Evolutionary conservation across 2,888 invertebrate species (phyloP).

Genomic region (Teleiodes luculella): DNA sequence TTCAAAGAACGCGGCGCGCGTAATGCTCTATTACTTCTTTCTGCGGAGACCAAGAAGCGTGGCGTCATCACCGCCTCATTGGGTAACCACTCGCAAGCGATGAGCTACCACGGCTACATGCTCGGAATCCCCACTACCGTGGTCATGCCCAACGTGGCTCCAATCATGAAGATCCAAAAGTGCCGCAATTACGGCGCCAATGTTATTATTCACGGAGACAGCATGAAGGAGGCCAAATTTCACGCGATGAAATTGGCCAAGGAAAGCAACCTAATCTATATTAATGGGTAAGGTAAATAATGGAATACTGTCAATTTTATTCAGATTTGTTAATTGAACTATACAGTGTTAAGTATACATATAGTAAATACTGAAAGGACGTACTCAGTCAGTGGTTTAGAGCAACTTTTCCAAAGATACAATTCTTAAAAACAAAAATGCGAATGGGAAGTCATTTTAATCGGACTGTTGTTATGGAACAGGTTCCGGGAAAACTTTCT

Average conservation of each 20-base stretch:
- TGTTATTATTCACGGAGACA: slow-evolving; percentile 88
- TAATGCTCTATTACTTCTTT: slow-evolving; percentile 87
- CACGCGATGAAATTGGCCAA: slow-evolving; percentile 87
- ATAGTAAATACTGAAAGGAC: no score
- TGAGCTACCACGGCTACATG: slow-evolving; percentile 87
- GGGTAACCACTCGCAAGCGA: slow-evolving; percentile 93
- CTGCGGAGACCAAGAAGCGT: slow-evolving; percentile 82
- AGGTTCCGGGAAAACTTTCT: no score
- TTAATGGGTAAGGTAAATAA: slow-evolving; percentile 88
- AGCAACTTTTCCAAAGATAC: no score
- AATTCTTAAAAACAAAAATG: no score
- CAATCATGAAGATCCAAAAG: slow-evolving; percentile 96
- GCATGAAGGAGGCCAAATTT: slow-evolving; percentile 91
- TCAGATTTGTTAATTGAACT: no score
- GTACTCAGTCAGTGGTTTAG: no score
- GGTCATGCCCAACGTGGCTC: slow-evolving; percentile 97
- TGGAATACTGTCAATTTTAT: no score
- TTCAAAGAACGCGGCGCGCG: slow-evolving; percentile 97
- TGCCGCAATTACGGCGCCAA: slow-evolving; percentile 91
- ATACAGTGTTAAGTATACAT: no score
- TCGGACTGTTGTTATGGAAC: no score
- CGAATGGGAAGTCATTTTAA: no score
- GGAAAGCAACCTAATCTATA: slow-evolving; percentile 85
- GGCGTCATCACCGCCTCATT: slow-evolving; percentile 96
- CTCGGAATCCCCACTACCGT: slow-evolving; percentile 87